phyloP scores from a whole-genome alignment of 2,797 vertebrate genomes.

The Trematomus bernacchii region DNA sequence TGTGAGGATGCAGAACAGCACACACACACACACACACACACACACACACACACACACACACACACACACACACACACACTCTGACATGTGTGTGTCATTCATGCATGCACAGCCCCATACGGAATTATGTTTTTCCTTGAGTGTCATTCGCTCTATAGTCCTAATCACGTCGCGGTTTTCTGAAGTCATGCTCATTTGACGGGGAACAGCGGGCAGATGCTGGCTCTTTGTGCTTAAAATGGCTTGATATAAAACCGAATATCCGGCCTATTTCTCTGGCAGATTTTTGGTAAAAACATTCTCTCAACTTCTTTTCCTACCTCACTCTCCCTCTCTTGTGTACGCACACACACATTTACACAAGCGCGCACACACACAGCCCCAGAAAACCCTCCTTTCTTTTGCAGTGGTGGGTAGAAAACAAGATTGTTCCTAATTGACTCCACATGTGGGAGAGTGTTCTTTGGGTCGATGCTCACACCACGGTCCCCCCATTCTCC shows the following conservation, averaged over 20 bases:
- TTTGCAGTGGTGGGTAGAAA: conserved; percentile 88
- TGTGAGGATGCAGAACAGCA: conserved; percentile 52
- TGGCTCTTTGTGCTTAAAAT: conserved; percentile 62
- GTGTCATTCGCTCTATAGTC: conserved; percentile 52
- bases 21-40: conserved; percentile 14
- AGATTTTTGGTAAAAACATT: conserved; percentile 73
- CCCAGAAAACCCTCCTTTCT: conserved; percentile 84
- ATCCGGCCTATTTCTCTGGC: conserved; percentile 63
- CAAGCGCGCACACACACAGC: conserved; percentile 54
- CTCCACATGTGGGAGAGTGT: conserved; percentile 90
- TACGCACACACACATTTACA: conserved; percentile 23
- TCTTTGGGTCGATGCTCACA: conserved; percentile 86
- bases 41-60: conserved; percentile 8
- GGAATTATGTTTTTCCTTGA: conserved; percentile 42
- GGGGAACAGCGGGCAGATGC: conserved; percentile 48
- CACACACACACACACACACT: conserved; percentile 18
- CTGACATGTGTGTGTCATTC: conserved; percentile 50
- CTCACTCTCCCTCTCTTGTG: conserved; percentile 50
- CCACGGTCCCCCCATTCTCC: conserved; percentile 74
- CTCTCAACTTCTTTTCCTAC: conserved; percentile 60
- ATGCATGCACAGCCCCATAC: conserved; percentile 32
- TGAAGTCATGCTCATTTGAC: conserved; percentile 58
- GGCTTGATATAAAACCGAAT: conserved; percentile 71
- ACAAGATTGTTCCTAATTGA: conserved; percentile 92
- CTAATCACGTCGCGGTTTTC: conserved; percentile 43